Base-by-base conservation (phyloP, 2,113 vertebrate species). In the Limnothrissa miodon region DNA sequence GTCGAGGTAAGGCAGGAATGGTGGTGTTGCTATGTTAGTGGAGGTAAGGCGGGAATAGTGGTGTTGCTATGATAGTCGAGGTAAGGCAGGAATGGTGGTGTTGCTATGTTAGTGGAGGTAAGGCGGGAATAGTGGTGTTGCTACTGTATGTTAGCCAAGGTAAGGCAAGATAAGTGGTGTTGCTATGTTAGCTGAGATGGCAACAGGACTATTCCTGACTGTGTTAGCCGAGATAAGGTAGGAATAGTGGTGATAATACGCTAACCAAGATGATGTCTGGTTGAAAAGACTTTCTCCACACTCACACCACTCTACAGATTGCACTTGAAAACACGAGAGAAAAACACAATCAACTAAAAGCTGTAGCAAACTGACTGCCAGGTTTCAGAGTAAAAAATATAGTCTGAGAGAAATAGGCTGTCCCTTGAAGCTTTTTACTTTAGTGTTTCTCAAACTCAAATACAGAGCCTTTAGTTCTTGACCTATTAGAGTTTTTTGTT, bases 361-460 rank as follows among this genome's bases (percentile, higher is more conserved):
- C 66, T 74, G 29, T 74, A 74, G 66, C 66, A 74, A n/a, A 74
- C 66, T 17, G 66, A 74, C 66, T 74, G 66, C 66, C 66, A 74
- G 11, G n/a, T 7, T 7, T 9, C 25, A 8, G 59, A 33, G 33
- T 36, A 74, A 4, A 33, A 74, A 15, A 13, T 4, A 36, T 4
- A 36, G 9, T 74, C 66, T 33, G 66, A 29, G 10, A 66, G 25
- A 66, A 66, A 66, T 56, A 23, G n/a, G n/a, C n/a, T n/a, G n/a
- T 56, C 53, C 29, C 59, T 29, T 66, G n/a, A 66, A 25, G 59
- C 59, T 66, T 66, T 66, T 66, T 29, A 9, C 46, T 56, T 23
- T 6, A 56, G 51, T 56, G 51, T 56, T 56, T n/a, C n/a, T 13
- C 66, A 74, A 74, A 70, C 62, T 70, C 25, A 74, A 36, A 74